Evolutionary conservation across 2,797 vertebrate genomes (phyloP), one percentile per base, ranked within the genome.

Genomic region (Sebastes goodei): DNA sequence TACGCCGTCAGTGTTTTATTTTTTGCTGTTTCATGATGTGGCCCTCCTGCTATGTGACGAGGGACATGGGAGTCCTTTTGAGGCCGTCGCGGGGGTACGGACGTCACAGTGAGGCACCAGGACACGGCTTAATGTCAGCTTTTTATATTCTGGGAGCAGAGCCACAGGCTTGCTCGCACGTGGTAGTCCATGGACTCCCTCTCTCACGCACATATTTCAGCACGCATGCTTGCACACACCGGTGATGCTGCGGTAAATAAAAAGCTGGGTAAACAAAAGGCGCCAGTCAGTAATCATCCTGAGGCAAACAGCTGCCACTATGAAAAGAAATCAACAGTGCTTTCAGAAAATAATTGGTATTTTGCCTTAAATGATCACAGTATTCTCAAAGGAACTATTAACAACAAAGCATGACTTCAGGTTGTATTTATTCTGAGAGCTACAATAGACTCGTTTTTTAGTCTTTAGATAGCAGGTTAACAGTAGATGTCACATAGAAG

Each of bases 71-170:
- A 57, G 69, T 81, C 42, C 14, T 82, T 85, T 71, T 59, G 67
- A 89, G 73, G 74, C 30, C 14, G 20, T 88, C 29, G 3, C 46
- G 67, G 30, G 80, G 75, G 82, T 69, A 80, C 60, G 30, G 25
- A 62, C 23, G 78, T 82, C 85, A 69, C 80, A 72, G 74, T 23
- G 74, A 80, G 81, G 65, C 60, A 60, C 64, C 64, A 23, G 74
- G 75, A 62, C 59, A 0, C 20, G 42, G 82, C 55, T 87, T 80
- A 86, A 88, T 89, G 86, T 88, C 86, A 85, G 57, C 66, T 80
- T 82, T 88, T 88, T 88, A 78, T 81, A 72, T 78, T 84, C 68
- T 12, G 64, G 57, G 61, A 67, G 17, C 30, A 56, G 70, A 87
- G 72, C 76, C 68, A 17, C 62, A 15, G 81, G 78, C 55, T 0